Conservation (phyloP, 2,797 vertebrate genomes). For the Acestrorhynchus altus region DNA sequence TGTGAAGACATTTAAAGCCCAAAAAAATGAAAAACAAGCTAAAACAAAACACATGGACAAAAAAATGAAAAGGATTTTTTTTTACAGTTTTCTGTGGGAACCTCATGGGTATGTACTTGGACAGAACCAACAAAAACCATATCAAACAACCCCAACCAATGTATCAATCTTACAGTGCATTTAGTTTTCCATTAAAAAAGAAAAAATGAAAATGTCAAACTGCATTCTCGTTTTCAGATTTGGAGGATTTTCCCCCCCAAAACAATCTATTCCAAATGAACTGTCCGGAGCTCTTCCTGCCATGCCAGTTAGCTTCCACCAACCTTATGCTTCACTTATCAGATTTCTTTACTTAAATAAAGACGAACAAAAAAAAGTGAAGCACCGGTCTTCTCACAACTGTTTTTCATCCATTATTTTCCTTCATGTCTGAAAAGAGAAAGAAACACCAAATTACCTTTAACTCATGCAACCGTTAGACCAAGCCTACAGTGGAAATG, state of each 20-base stretch:
- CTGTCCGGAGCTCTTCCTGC: neutral
- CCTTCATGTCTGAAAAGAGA: slow-evolving; percentile 44
- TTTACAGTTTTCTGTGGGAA: slow-evolving; percentile 34
- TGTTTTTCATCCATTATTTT: slow-evolving; percentile 45
- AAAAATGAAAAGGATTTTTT: neutral
- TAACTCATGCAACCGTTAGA: neutral
- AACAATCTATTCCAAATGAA: slow-evolving; percentile 50
- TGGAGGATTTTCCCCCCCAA: slow-evolving; percentile 52
- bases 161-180: slow-evolving; percentile 47
- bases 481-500: neutral
- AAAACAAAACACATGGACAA: neutral
- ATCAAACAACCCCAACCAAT: slow-evolving; percentile 16
- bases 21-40: neutral
- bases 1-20: neutral
- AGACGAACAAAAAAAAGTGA: slow-evolving; percentile 57
- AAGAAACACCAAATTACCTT: neutral
- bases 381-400: slow-evolving; percentile 53
- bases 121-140: slow-evolving; percentile 37
- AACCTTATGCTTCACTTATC: slow-evolving; percentile 28
- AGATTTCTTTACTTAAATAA: slow-evolving; percentile 64
- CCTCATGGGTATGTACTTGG: slow-evolving; percentile 22
- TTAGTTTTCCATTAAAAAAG: slow-evolving; percentile 62
- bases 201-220: slow-evolving; percentile 53
- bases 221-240: slow-evolving; percentile 58
- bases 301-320: slow-evolving; percentile 11